Percentiles rank a stretch among this genome's conserved stretches.
Evolutionary conservation across 2,113 vertebrate species (phyloP).

Genomic region (Amia ocellicauda): DNA sequence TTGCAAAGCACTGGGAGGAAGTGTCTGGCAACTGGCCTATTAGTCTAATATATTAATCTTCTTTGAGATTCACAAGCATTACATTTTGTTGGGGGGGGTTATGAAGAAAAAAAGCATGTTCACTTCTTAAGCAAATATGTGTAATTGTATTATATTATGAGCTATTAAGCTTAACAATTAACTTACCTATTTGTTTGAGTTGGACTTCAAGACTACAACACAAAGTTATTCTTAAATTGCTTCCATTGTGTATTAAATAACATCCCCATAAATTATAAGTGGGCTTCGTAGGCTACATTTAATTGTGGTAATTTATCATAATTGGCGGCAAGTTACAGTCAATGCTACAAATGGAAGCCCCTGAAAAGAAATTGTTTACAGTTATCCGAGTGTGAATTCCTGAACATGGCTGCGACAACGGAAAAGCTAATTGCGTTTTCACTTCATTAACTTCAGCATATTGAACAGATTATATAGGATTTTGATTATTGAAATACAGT

Average conservation of each 20-base stretch:
- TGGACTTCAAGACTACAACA: neutral
- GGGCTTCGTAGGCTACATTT: slow-evolving; percentile 65
- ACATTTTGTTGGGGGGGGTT: neutral
- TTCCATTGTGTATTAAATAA: slow-evolving; percentile 7
- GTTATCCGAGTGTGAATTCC: slow-evolving; percentile 45
- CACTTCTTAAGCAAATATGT: neutral
- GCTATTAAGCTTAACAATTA: neutral
- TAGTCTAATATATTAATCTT: no score
- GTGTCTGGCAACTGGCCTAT: neutral
- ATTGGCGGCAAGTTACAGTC: slow-evolving; percentile 67
- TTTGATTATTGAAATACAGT: no score
- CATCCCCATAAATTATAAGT: slow-evolving; percentile 20
- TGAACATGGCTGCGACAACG: slow-evolving; percentile 58
- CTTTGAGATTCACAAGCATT: neutral
- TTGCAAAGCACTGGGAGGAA: neutral
- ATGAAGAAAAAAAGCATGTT: neutral
- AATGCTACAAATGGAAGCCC: slow-evolving; percentile 40
- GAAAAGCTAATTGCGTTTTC: slow-evolving; percentile 74
- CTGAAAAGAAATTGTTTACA: slow-evolving; percentile 26
- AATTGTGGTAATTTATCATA: slow-evolving; percentile 80
- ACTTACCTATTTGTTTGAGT: neutral
- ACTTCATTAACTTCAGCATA: slow-evolving; percentile 78
- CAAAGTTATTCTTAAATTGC: slow-evolving; percentile 1
- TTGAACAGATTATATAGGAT: no score
- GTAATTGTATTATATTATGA: neutral